Base-by-base conservation (phyloP, 2,888 invertebrate genomes). In the Teleogryllus oceanicus region DNA sequence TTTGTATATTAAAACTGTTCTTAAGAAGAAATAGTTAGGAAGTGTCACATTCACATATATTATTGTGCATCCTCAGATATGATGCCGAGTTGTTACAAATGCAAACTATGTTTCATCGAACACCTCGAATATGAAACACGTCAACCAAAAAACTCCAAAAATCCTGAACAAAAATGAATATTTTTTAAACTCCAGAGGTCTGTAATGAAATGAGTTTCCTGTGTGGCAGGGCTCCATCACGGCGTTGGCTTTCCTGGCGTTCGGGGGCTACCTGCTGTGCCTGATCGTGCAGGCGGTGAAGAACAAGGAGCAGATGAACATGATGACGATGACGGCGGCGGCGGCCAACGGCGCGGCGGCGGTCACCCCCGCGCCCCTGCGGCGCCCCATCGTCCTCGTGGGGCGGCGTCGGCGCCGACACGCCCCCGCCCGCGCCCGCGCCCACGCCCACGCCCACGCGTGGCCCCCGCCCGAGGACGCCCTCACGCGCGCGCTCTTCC, bases 191-290 rank as follows among this genome's bases (percentile, higher is more conserved):
- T 49, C 2, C 8, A 5, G 0, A 37, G 5, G 37, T 8, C 8
- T 8, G 4, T 1, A 4, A 37, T 37, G 37, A 37, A 37, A 37
- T 37, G 37, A 37, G 74, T 13, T 74, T 21, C 11, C n/a, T 20
- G 21, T 20, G 37, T 1, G 37, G 11, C 62, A 79, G 76, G 79
- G 79, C 83, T 92, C 94, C 0, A 90, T 95, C 13, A 94, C 95
- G 0, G 91, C 94, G 0, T 87, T 95, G 79, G 92, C 95, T 0
- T 95, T 95, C 87, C 87, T 95, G 11, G 95, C 95, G 0, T 96
- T 96, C 84, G 95, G 94, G 0, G 95, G 95, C 2, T 96, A 96
- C 85, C 87, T 96, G 24, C 85, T 95, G 2, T 94, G 94, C 84
- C 87, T 95, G 77, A 92, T 95, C 79, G 92, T 94, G 49, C 92